phyloP scores from a whole-genome alignment of 2,113 vertebrate species.

The Progne subis region DNA sequence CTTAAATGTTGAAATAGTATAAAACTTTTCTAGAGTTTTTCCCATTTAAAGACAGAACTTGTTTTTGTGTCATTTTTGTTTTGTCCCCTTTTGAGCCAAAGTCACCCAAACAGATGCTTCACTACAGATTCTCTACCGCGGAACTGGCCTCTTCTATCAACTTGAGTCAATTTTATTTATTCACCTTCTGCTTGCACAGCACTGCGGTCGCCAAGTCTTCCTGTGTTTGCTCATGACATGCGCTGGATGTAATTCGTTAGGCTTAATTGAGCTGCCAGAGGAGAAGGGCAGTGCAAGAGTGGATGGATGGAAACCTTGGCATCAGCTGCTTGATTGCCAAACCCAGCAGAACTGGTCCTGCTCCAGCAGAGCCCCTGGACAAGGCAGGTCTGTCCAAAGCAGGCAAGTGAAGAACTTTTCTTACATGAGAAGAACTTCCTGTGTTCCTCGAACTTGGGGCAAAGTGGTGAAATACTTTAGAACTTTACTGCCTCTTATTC shows the following conservation, averaged over 20 bases:
- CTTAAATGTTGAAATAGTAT: not conserved
- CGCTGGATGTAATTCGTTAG: constrained; percentile 7
- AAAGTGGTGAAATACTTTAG: not conserved
- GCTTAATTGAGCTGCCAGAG: not conserved
- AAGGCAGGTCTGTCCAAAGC: rapidly evolving
- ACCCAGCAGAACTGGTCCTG: not conserved
- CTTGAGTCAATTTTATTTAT: constrained; percentile 43
- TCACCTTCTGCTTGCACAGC: constrained; percentile 30
- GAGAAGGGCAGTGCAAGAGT: not conserved
- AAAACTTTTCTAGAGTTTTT: not conserved
- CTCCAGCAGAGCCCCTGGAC: not conserved
- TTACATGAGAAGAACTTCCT: not conserved
- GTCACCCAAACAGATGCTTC: not conserved
- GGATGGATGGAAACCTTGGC: not conserved
- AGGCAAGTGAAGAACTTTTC: not conserved
- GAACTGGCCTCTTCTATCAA: constrained; percentile 1
- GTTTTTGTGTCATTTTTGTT: not conserved
- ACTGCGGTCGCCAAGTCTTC: not conserved
- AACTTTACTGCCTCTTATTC: not conserved
- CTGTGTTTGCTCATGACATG: not conserved
- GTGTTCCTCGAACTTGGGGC: not conserved
- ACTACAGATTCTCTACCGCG: not conserved
- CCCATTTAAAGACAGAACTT: not conserved
- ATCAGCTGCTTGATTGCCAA: not conserved
- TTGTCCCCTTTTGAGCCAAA: not conserved